phyloP scores from a whole-genome alignment of 2,888 invertebrate species.

The Lasioglossum morio region DNA sequence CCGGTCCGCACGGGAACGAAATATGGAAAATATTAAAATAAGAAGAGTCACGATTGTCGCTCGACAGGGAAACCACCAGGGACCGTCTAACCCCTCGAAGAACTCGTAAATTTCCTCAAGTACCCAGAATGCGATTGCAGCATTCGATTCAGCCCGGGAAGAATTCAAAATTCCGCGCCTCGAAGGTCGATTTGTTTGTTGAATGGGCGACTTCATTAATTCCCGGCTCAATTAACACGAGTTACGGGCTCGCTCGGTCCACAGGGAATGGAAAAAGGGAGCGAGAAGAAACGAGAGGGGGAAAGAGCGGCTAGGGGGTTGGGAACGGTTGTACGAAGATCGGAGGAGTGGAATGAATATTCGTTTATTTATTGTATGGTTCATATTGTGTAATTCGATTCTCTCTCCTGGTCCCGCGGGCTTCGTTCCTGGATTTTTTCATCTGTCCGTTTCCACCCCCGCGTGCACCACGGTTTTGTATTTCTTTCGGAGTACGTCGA shows the following conservation, averaged over 20 bases:
- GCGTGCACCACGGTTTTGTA: slow-evolving; percentile 26
- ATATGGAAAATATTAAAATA: slow-evolving; percentile 3
- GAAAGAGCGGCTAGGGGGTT: background rate
- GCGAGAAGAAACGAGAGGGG: background rate
- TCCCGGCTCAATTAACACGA: slow-evolving; percentile 5
- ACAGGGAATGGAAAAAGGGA: slow-evolving; percentile 1
- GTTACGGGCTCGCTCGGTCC: background rate
- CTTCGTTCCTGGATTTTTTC: slow-evolving; percentile 41
- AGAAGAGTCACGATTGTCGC: background rate
- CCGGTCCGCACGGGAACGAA: background rate
- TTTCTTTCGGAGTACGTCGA: slow-evolving; percentile 24
- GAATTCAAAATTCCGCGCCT: slow-evolving; percentile 2
- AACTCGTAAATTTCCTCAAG: slow-evolving; percentile 5
- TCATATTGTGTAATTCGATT: slow-evolving; percentile 75
- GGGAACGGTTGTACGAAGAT: background rate
- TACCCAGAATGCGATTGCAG: background rate
- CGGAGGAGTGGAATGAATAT: slow-evolving; percentile 61
- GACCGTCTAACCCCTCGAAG: background rate
- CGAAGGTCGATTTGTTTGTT: background rate
- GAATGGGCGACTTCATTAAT: slow-evolving; percentile 7
- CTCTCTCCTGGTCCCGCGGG: slow-evolving; percentile 32
- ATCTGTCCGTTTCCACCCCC: slow-evolving; percentile 3
- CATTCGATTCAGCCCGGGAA: background rate
- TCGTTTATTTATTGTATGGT: slow-evolving; percentile 72
- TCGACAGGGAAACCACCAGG: background rate